Evolutionary conservation across 2,113 vertebrate species (phyloP), one percentile per base, ranked within the genome.

Genomic region (Rhinopomastus cyanomelas): DNA sequence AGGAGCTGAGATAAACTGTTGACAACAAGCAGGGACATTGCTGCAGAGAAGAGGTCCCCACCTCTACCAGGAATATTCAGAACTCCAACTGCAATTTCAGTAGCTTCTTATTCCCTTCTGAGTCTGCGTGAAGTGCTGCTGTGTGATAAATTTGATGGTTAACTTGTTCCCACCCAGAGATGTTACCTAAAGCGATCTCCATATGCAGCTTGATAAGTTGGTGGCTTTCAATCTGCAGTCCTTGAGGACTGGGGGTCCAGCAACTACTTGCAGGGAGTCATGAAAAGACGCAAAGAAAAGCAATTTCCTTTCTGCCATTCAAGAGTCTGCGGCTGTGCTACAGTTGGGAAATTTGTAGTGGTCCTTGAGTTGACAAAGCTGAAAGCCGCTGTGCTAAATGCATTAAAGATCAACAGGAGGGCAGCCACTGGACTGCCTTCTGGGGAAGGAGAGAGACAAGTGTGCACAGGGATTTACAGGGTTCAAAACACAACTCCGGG

Each of bases 251-350:
- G 52, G 66, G 69, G 69, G 51, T 76, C 32, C 69, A 34, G 51
- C 3, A 1, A 37, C 74, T 51, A 34, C 66, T 69, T 68, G 51
- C 51, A 36, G 7, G 36, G 62, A 66, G 42, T 27, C 2, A 1
- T 79, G 87, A 76, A 92, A 95, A 92, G 75, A 92, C 90, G 71
- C 59, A 76, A 65, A 92, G 81, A 75, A 95, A 93, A 93, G 81
- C 32, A 92, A 79, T 95, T 95, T 85, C 84, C 62, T 92, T 88
- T 65, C 84, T 92, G 87, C 90, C 89, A 89, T 81, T 94, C 92
- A 90, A 36, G 57, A 72, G 53, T 37, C 39, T 2, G 1, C 0
- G 0, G 55, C 27, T 55, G 62, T 65, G 36, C 14, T 57, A 36
- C 55, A 75, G 46, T 59, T 4, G 6, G 85, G 62, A 92, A 76